phyloP scores from a whole-genome alignment of 2,113 vertebrate genomes.

The Parus major region DNA sequence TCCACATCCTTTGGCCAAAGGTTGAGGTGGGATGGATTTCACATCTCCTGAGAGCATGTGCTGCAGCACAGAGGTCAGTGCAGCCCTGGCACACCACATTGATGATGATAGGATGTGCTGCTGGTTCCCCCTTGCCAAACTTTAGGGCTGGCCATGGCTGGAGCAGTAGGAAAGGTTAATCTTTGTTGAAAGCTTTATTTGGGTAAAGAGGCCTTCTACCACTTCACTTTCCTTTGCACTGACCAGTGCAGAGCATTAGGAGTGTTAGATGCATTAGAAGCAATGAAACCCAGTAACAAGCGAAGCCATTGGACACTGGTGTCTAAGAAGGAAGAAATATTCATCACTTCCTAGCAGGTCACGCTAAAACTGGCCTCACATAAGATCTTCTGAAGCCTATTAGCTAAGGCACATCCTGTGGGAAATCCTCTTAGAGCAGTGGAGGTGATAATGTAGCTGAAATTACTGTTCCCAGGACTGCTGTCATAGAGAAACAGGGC shows the following conservation, averaged over 20 bases:
- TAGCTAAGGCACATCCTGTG: slow-evolving; percentile 28
- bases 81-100: accelerated
- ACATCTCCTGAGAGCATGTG: background rate
- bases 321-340: background rate
- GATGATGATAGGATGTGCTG: background rate
- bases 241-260: background rate
- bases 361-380: background rate
- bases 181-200: background rate
- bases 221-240: background rate
- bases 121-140: background rate
- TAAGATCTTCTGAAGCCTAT: slow-evolving; percentile 18
- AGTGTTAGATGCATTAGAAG: background rate
- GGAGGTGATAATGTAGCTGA: slow-evolving; percentile 29
- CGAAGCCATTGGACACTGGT: background rate
- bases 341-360: background rate
- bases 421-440: slow-evolving; percentile 46
- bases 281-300: background rate
- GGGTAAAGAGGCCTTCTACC: background rate
- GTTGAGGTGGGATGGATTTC: background rate
- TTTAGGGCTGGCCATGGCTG: background rate
- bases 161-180: background rate
- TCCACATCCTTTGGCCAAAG: background rate
- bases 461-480: background rate
- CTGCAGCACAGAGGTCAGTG: background rate
- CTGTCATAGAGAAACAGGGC: background rate